Evolutionary conservation across 1,140 invertebrate species (phyloP).

Genomic region (Zaprionus gabonicus): DNA sequence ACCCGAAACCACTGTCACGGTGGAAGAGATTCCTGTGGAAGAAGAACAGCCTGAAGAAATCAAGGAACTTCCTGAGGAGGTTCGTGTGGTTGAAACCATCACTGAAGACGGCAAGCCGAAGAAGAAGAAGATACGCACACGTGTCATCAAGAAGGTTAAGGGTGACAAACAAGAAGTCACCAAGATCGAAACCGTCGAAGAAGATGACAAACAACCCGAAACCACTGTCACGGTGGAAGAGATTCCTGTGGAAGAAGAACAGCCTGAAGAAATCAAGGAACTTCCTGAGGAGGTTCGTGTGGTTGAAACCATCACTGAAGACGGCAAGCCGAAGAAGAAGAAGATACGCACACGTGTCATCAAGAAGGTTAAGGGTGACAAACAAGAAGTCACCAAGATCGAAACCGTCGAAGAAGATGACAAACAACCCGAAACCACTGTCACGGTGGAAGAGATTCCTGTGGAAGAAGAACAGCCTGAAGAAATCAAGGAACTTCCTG

Average conservation of each 20-base stretch:
- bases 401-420: conserved; percentile 84
- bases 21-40: conserved; percentile 47
- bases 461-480: conserved; percentile 33
- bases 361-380: conserved; percentile 70
- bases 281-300: conserved; percentile 35
- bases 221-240: conserved; percentile 68
- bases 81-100: conserved; percentile 22
- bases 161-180: conserved; percentile 76
- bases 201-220: conserved; percentile 78
- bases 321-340: conserved; percentile 27
- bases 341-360: conserved; percentile 64
- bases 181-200: conserved; percentile 82
- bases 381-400: conserved; percentile 80
- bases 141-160: conserved; percentile 69
- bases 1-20: conserved; percentile 70
- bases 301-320: conserved; percentile 19
- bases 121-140: conserved; percentile 56
- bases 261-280: conserved; percentile 32
- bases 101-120: conserved; percentile 26
- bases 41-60: conserved; percentile 31
- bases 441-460: conserved; percentile 53
- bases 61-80: conserved; percentile 37
- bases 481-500: conserved; percentile 32
- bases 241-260: conserved; percentile 29
- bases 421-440: conserved; percentile 73